Base-by-base conservation (phyloP, 1,140 invertebrate species). In the Drosophila paulistorum region DNA sequence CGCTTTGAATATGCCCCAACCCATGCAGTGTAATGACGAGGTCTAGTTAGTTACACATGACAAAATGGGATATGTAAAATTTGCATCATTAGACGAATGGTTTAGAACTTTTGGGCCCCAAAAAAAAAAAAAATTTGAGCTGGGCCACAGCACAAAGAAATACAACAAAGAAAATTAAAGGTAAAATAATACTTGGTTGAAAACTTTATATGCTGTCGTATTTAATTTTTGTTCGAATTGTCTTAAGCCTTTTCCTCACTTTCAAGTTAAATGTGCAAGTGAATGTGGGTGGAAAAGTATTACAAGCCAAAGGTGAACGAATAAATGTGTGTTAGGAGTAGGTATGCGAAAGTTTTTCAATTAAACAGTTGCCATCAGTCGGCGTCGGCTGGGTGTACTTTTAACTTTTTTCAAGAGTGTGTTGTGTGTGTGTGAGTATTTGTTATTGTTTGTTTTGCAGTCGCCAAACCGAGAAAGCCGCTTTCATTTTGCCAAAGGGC, bases 311-410 rank as follows among this genome's bases (percentile, higher is more conserved):
- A 69, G 45, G 45, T 51, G 45, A 48, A 14, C 6, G 14, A 45
- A 20, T 45, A 14, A 68, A 74, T 77, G 73, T 80, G 77, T 33
- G 41, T 41, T 57, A 54, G 51, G 65, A 71, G 66, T 30, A 30
- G 30, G 30, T 77, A 84, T 78, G 74, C 62, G 71, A 89, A 89
- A 89, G 77, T 89, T 89, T 89, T 89, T 89, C 84, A 89, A 89
- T 89, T 89, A 89, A 51, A 89, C 84, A 89, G 81, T 84, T 89
- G 74, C 84, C 79, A 30, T 57, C 57, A 79, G 70, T 57, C 42
- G 45, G 58, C 58, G 73, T 74, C 71, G 74, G 71, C 48, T 23
- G 17, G 57, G 33, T 35, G 35, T 63, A 26, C 68, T 78, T 68
- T 87, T 70, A 89, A 80, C 84, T 78, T 51, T 51, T 89, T 72